A percentile compares a stretch with the other conserved stretches of the same genome.
Evolutionary conservation across 1,140 invertebrate genomes (phyloP).

Genomic region (Grapholita molesta): DNA sequence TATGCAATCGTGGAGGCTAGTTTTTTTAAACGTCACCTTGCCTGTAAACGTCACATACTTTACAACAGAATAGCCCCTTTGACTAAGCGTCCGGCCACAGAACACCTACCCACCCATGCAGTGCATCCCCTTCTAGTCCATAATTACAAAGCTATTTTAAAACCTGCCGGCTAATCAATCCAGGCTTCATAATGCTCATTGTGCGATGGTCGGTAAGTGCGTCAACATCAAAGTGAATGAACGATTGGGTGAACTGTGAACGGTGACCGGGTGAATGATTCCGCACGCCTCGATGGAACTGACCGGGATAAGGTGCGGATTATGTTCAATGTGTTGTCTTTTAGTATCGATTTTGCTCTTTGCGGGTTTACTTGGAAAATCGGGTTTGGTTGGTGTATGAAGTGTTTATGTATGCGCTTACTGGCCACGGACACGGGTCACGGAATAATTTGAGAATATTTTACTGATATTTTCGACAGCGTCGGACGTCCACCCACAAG

Average conservation of each 20-base stretch:
- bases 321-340: constrained; percentile 8
- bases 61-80: constrained; percentile 14
- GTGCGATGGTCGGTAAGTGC: neutral
- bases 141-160: constrained; percentile 39
- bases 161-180: neutral
- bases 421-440: too few species aligned
- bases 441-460: too few species aligned
- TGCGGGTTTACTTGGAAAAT: neutral
- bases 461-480: too few species aligned
- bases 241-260: constrained; percentile 16
- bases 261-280: constrained; percentile 17
- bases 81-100: constrained; percentile 22
- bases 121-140: constrained; percentile 32
- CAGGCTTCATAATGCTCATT: constrained; percentile 2
- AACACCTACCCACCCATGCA: neutral
- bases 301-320: constrained; percentile 16
- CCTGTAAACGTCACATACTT: neutral
- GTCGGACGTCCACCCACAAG: too few species aligned
- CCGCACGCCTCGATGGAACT: constrained; percentile 1
- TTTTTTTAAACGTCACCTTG: neutral
- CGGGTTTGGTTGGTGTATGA: neutral
- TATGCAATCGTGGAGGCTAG: too few species aligned
- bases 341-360: constrained; percentile 4
- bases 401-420: neutral
- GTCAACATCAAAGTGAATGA: constrained; percentile 16